Conservation (phyloP, 1,140 invertebrate species). For the Dysdera silvatica region DNA sequence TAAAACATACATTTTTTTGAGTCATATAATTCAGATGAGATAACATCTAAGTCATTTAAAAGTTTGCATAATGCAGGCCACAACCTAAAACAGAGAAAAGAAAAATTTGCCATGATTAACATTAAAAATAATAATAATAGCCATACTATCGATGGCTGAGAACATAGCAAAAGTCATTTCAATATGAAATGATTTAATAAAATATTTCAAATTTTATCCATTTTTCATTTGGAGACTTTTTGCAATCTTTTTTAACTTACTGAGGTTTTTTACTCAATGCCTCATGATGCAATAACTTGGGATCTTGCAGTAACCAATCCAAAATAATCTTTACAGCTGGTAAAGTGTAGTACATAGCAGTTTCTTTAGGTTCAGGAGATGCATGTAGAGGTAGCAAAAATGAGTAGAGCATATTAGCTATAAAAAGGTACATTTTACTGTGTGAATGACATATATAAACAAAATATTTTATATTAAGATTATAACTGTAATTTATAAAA, state of each 20-base stretch:
- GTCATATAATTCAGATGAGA: conserved; percentile 29
- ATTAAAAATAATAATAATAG: conserved; percentile 1
- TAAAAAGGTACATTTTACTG: conserved; percentile 7
- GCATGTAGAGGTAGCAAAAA: conserved; percentile 62
- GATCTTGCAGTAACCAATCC: conserved; percentile 59
- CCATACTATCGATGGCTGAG: no score
- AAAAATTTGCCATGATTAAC: no score
- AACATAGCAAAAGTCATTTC: no score
- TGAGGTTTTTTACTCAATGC: conserved; percentile 59
- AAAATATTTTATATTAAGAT: background rate
- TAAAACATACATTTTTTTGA: conserved; percentile 14
- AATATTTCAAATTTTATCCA: no score
- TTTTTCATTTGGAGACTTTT: no score
- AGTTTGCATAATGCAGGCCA: conserved; percentile 69
- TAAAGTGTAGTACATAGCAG: conserved; percentile 60
- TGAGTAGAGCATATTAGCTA: conserved; percentile 54
- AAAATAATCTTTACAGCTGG: conserved; percentile 66
- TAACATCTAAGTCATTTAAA: conserved; percentile 56
- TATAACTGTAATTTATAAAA: no score
- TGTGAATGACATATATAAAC: background rate
- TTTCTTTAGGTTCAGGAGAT: conserved; percentile 50
- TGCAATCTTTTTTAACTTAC: conserved; percentile 41
- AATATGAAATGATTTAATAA: no score
- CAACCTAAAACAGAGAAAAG: conserved; percentile 46
- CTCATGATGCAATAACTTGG: conserved; percentile 50